Evolutionary conservation across 2,797 vertebrate species (phyloP).

Genomic region (Rhabdophis nuchalis): DNA sequence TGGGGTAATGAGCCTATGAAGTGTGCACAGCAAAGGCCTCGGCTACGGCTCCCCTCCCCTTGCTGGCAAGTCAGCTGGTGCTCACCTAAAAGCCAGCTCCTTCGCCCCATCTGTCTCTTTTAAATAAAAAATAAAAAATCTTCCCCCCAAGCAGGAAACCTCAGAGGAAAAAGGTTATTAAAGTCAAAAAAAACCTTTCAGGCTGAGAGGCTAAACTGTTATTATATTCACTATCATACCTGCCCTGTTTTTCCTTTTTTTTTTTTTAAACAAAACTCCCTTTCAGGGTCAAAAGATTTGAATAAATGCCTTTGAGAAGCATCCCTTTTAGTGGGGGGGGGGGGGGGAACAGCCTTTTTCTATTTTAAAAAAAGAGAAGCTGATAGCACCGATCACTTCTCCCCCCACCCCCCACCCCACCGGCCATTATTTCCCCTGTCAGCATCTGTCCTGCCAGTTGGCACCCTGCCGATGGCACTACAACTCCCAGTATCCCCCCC

Average conservation of each 20-base stretch:
- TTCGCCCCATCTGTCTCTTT: background rate
- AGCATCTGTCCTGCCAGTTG: background rate
- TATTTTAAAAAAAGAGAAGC: background rate
- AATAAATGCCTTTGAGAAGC: background rate
- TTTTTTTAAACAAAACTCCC: too few relatives aligned
- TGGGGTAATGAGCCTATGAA: slow-evolving; percentile 51
- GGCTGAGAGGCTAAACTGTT: slow-evolving; percentile 37
- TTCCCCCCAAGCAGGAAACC: slow-evolving; percentile 31
- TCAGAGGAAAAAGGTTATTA: slow-evolving; percentile 61
- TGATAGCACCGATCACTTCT: background rate
- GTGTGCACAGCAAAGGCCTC: slow-evolving; percentile 9
- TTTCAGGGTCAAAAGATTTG: background rate
- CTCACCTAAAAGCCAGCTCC: slow-evolving; percentile 29
- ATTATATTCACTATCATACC: background rate
- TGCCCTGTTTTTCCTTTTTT: background rate
- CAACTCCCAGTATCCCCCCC: background rate
- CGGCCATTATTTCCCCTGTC: background rate
- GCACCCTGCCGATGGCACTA: background rate
- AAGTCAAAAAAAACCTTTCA: slow-evolving; percentile 50
- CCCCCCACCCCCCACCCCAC: too few relatives aligned
- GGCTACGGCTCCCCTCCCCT: slow-evolving; percentile 17
- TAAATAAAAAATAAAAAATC: background rate
- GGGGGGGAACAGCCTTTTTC: accelerated
- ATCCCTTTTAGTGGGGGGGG: too few relatives aligned
- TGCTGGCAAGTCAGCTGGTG: slow-evolving; percentile 13